Conservation (phyloP, 2,797 vertebrate genomes). For the Fistularia tabacaria region DNA sequence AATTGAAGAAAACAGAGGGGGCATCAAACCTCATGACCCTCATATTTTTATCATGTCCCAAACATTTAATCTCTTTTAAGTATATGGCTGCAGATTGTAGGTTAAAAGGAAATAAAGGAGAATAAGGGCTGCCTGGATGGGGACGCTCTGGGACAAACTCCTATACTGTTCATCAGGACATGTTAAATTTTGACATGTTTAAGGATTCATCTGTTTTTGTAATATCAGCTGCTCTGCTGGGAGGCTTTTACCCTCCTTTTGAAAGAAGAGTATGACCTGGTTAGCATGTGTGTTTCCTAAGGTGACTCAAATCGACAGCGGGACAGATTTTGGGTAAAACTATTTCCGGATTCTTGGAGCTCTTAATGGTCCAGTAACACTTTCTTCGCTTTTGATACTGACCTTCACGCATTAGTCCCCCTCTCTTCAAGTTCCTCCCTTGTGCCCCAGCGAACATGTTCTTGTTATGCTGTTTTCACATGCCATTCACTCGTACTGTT, state of each 20-base stretch:
- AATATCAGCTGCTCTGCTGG: slow-evolving; percentile 14
- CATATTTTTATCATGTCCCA: not conserved
- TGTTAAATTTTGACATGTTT: slow-evolving; percentile 13
- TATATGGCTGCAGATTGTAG: not conserved
- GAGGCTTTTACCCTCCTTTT: slow-evolving; percentile 28
- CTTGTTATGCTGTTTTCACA: slow-evolving; percentile 8
- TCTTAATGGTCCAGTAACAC: slow-evolving; percentile 17
- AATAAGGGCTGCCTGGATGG: slow-evolving; percentile 8
- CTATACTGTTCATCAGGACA: slow-evolving; percentile 10
- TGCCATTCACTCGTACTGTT: slow-evolving; percentile 21
- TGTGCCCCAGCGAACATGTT: too few relatives aligned
- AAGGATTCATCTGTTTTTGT: not conserved
- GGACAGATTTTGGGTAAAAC: slow-evolving; percentile 33
- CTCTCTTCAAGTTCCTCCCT: not conserved
- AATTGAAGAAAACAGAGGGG: slow-evolving; percentile 3
- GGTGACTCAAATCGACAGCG: slow-evolving; percentile 26
- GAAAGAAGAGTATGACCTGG: slow-evolving; percentile 26
- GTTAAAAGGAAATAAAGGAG: slow-evolving; percentile 1
- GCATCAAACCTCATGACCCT: slow-evolving; percentile 5
- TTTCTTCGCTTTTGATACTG: slow-evolving; percentile 22
- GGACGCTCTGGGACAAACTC: slow-evolving; percentile 23
- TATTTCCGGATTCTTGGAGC: slow-evolving; percentile 24
- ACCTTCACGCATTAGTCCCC: too few relatives aligned
- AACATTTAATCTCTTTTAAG: not conserved
- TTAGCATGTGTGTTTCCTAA: slow-evolving; percentile 22